Evolutionary conservation across 2,888 invertebrate species (phyloP).

Genomic region (Heliconius sara): DNA sequence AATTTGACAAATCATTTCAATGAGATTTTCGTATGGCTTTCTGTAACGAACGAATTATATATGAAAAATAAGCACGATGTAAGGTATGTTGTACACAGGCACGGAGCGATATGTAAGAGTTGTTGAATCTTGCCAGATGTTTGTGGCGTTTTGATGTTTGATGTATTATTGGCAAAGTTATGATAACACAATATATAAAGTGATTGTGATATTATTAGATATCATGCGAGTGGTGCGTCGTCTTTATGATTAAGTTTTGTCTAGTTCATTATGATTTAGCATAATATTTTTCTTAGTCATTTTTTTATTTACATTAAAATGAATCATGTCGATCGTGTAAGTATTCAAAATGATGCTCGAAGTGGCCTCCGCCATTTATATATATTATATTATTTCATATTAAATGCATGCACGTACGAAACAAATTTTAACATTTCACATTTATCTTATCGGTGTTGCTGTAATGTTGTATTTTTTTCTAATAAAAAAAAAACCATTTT

Average conservation of each 20-base stretch:
- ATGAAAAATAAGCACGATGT: conserved; percentile 68
- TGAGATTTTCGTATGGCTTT: neutral
- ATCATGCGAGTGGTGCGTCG: conserved; percentile 70
- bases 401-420: conserved; percentile 62
- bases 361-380: conserved; percentile 65
- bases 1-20: neutral
- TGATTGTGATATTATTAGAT: conserved; percentile 77
- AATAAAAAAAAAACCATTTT: conserved; percentile 51
- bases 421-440: conserved; percentile 61
- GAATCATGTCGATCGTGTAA: conserved; percentile 20
- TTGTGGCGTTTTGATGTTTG: conserved; percentile 73
- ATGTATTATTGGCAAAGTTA: conserved; percentile 74
- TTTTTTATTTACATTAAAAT: conserved; percentile 24
- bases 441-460: conserved; percentile 70
- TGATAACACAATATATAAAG: conserved; percentile 62
- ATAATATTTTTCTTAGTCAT: conserved; percentile 40
- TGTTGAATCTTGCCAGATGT: conserved; percentile 78
- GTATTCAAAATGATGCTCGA: conserved; percentile 63
- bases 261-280: conserved; percentile 37
- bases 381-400: conserved; percentile 58
- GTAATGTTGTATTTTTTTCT: conserved; percentile 64
- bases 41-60: conserved; percentile 2
- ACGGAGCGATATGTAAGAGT: conserved; percentile 63
- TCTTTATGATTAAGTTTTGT: conserved; percentile 45
- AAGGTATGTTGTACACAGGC: conserved; percentile 65